Percentiles rank a stretch among this genome's conserved stretches.
Conservation (phyloP, 1,140 invertebrate genomes). For the Trichomalopsis sarcophagae region DNA sequence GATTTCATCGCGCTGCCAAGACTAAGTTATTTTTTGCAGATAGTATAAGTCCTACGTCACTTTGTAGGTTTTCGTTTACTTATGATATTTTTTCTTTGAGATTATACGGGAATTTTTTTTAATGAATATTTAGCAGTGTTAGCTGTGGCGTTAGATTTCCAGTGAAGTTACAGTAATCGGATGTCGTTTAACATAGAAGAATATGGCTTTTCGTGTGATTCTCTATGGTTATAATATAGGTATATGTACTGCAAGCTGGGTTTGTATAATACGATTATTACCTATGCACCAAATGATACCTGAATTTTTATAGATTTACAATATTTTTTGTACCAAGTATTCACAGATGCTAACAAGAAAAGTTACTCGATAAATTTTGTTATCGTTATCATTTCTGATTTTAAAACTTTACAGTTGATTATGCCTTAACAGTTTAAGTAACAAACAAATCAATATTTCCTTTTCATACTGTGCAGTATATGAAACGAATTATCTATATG, state of each 20-base stretch:
- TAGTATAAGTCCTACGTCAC: not conserved
- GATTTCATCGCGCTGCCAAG: not conserved
- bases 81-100: slow-evolving; percentile 4
- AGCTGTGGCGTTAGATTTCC: not conserved
- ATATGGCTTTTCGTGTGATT: too few relatives aligned
- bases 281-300: not conserved
- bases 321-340: not conserved
- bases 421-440: not conserved
- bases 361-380: not conserved
- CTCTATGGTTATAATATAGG: not conserved
- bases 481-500: not conserved
- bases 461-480: not conserved
- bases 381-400: not conserved
- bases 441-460: not conserved
- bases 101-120: not conserved
- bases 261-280: not conserved
- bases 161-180: not conserved
- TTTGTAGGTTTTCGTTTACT: not conserved
- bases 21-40: not conserved
- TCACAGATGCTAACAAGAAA: not conserved
- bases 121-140: not conserved
- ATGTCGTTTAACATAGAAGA: not conserved
- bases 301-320: slow-evolving; percentile 16
- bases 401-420: not conserved
- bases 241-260: not conserved